Conservation (phyloP, 2,797 vertebrate species). For the Otolemur crassicaudatus region DNA sequence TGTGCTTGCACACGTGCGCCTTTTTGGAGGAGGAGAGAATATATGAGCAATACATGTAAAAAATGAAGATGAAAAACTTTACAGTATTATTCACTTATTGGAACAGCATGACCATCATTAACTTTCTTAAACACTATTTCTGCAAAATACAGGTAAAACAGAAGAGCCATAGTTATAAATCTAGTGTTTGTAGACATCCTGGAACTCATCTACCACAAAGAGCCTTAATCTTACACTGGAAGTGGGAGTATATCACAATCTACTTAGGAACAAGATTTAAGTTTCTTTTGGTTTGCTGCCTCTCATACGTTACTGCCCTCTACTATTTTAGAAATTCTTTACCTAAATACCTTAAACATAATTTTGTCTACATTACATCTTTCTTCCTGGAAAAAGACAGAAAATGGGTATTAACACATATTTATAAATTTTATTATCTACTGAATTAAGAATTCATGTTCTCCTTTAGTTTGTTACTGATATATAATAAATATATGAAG, state of each 20-base stretch:
- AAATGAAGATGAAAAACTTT: not conserved
- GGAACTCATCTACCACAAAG: not conserved
- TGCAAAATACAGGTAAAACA: not conserved
- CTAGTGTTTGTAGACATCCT: not conserved
- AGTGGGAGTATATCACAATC: not conserved
- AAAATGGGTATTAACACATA: not conserved
- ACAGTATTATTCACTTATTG: not conserved
- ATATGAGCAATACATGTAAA: not conserved
- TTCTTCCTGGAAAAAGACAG: not conserved
- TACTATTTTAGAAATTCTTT: not conserved
- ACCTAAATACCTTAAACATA: not conserved
- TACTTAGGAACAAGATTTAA: not conserved
- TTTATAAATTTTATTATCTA: not conserved
- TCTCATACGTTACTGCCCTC: not conserved
- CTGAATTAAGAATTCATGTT: not conserved
- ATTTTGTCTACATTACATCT: not conserved
- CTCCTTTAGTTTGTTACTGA: not conserved
- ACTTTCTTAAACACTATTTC: not conserved
- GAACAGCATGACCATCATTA: not conserved
- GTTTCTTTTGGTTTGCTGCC: not conserved
- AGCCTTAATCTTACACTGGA: not conserved
- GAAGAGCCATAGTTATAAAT: not conserved
- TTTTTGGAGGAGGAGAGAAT: not conserved
- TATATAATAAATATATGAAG: not conserved
- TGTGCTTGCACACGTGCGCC: fast-evolving